Conservation (phyloP, 2,888 invertebrate genomes). For the Latheticus oryzae region DNA sequence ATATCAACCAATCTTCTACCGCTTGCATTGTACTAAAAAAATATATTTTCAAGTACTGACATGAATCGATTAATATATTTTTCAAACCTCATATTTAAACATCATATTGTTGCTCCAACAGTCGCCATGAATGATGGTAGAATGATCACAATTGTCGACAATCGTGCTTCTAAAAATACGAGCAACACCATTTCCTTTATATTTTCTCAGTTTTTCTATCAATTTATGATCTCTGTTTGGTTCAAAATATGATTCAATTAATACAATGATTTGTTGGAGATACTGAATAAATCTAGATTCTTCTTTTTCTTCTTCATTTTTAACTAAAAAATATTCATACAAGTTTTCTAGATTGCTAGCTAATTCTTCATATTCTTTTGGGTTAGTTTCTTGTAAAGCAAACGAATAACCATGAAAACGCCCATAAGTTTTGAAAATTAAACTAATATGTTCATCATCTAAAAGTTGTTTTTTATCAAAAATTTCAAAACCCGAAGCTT, state of each 20-base stretch:
- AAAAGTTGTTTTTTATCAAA: conserved; percentile 37
- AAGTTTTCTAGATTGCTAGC: neutral
- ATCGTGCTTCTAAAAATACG: too few species aligned
- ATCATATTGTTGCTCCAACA: conserved; percentile 48
- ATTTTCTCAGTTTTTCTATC: neutral
- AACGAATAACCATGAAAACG: conserved; percentile 49
- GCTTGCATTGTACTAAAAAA: neutral
- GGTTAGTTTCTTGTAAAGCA: conserved; percentile 43
- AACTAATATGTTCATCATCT: conserved; percentile 44
- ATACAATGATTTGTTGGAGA: too few species aligned
- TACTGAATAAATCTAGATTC: too few species aligned
- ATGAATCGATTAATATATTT: neutral
- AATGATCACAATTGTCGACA: neutral
- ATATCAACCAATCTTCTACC: conserved; percentile 31
- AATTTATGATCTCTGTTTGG: conserved; percentile 5
- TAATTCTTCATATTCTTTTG: conserved; percentile 33
- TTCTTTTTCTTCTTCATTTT: too few species aligned
- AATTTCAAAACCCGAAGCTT: conserved; percentile 34
- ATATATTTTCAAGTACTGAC: neutral
- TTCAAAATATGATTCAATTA: too few species aligned
- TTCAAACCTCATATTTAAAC: conserved; percentile 28
- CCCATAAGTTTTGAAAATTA: conserved; percentile 48
- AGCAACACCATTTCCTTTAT: neutral
- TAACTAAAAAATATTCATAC: conserved; percentile 8
- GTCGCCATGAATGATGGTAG: conserved; percentile 44